Conservation (phyloP, 2,888 invertebrate genomes). For the Dryobota labecula region DNA sequence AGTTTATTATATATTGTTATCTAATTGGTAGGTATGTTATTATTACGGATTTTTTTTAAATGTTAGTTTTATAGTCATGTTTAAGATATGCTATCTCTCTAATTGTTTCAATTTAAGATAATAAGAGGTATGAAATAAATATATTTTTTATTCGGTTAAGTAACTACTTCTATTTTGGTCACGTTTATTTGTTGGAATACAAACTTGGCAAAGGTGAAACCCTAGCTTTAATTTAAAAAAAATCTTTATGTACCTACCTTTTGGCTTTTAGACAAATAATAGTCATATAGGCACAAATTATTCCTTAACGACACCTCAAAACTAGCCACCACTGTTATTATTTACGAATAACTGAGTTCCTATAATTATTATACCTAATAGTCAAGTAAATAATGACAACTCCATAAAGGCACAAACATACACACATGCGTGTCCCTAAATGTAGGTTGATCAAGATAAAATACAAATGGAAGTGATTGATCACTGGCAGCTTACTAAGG, state of each 20-base stretch:
- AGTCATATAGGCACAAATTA: background rate
- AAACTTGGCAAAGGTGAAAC: background rate
- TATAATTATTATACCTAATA: constrained; percentile 9
- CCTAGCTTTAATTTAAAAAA: background rate
- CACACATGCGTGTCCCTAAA: constrained; percentile 24
- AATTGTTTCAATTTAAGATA: too few species aligned
- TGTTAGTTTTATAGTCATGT: too few species aligned
- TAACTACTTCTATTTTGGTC: background rate
- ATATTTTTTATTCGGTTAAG: background rate
- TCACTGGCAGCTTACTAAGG: constrained; percentile 24
- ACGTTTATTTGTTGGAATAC: background rate
- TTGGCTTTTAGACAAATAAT: too few species aligned
- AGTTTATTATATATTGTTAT: too few species aligned
- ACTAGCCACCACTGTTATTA: background rate
- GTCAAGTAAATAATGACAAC: constrained; percentile 35
- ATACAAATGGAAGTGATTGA: constrained; percentile 52
- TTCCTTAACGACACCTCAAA: background rate
- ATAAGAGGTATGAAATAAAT: too few species aligned
- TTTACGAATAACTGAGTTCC: background rate
- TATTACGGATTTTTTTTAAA: too few species aligned
- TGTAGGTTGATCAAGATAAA: constrained; percentile 59
- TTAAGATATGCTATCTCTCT: too few species aligned
- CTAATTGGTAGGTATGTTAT: too few species aligned
- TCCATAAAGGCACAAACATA: constrained; percentile 13
- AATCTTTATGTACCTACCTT: background rate